Percentiles rank a stretch among this genome's conserved stretches.
These are phyloP conservation scores for Vanacampus margaritifer DNA, from an alignment of 2,113 vertebrate species.

Conservation along the genomic window DNA sequence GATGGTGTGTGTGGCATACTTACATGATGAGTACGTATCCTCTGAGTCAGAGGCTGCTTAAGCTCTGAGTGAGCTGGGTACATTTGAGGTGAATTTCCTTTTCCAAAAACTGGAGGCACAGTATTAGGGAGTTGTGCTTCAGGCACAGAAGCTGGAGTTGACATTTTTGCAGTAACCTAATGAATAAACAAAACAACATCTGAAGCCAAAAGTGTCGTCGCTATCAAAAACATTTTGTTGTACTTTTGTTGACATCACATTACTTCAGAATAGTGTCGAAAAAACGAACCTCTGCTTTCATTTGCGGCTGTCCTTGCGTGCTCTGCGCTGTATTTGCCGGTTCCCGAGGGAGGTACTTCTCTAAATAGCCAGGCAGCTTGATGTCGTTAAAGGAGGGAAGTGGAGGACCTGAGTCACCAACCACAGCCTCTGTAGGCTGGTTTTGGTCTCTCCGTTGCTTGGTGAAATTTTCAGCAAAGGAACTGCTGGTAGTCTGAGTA, in stretches of 20 bases:
- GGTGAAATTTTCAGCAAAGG: constrained; percentile 16
- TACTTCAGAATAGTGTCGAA: neutral
- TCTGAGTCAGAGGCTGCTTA: constrained; percentile 27
- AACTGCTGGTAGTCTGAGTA: constrained; percentile 5
- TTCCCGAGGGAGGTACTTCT: constrained; percentile 76
- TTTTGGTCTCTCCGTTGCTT: constrained; percentile 47
- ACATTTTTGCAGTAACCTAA: constrained; percentile 47
- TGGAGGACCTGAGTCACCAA: constrained; percentile 53
- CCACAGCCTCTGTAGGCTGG: constrained; percentile 34
- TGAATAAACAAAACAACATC: constrained; percentile 7
- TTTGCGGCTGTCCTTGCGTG: constrained; percentile 42
- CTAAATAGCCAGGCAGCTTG: constrained; percentile 77
- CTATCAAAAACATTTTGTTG: neutral
- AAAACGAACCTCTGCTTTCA: constrained; percentile 56
- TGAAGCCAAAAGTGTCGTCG: neutral
- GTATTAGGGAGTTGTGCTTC: constrained; percentile 34
- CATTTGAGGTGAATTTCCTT: constrained; percentile 51
- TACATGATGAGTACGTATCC: constrained; percentile 32
- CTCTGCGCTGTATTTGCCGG: constrained; percentile 56
- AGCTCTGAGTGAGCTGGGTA: constrained; percentile 13
- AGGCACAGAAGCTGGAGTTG: neutral
- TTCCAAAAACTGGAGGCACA: constrained; percentile 54
- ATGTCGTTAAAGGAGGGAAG: constrained; percentile 71
- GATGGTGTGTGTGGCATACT: constrained; percentile 19
- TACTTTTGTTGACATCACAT: constrained; percentile 1